Conservation (phyloP, 2,888 invertebrate genomes). For the Eutolmus rufibarbis region DNA sequence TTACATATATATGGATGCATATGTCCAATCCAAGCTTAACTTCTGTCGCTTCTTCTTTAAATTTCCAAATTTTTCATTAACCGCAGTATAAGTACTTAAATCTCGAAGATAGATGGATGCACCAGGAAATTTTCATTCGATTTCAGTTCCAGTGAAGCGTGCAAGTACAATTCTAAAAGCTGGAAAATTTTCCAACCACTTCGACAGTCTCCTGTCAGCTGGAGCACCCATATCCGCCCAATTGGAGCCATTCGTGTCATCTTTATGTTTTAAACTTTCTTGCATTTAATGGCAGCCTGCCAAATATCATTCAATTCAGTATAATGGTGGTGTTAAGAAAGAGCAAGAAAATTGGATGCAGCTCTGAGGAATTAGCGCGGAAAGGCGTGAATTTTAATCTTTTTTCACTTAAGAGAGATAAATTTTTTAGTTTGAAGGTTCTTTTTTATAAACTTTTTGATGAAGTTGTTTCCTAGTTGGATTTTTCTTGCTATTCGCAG, state of each 20-base stretch:
- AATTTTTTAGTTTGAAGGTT: neutral
- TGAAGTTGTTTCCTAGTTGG: neutral
- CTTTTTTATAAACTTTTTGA: neutral
- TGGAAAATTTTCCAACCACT: neutral
- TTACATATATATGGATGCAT: too few species aligned
- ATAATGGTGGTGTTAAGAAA: neutral
- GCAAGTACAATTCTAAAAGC: conserved; percentile 8
- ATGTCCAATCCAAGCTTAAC: too few species aligned
- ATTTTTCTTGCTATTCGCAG: neutral
- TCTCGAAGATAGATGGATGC: neutral
- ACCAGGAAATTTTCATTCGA: conserved; percentile 3
- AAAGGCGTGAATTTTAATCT: neutral
- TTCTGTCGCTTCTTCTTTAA: too few species aligned
- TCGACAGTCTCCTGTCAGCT: neutral
- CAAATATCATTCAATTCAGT: conserved; percentile 7
- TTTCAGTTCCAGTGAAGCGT: conserved; percentile 21
- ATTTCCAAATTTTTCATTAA: neutral
- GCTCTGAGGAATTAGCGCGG: neutral
- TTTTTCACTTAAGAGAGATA: neutral
- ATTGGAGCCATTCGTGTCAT: conserved; percentile 29
- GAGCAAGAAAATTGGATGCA: neutral
- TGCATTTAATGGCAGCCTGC: conserved; percentile 17
- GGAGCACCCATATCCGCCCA: conserved; percentile 15
- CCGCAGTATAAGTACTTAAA: neutral
- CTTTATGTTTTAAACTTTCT: conserved; percentile 8